Evolutionary conservation across 2,113 vertebrate species (phyloP), one percentile per base, ranked within the genome.

Genomic region (Malurus cyaneus): DNA sequence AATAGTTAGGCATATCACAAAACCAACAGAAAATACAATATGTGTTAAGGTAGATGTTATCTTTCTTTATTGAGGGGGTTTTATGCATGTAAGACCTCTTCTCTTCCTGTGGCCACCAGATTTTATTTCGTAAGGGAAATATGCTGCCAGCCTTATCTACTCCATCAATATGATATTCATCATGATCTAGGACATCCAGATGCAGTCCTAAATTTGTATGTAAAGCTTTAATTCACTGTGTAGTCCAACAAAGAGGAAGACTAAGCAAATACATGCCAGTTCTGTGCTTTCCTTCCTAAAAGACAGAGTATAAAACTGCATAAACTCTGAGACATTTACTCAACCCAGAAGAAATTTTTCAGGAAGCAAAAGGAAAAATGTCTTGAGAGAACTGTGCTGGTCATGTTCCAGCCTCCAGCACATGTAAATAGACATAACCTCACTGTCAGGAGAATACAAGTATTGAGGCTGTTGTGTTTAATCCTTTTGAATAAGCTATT

Each of bases 401-500:
- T 86, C 50, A 12, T 53, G 31, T 79, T 94, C 93, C 92, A 95
- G 73, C 36, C 67, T 67, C 69, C 72, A 79, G 28, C 56, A 83
- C 57, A 91, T 46, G 72, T 92, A 94, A 96, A 97, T 65, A 94
- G 71, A 89, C 92, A 90, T 73, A 89, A 74, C 89, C 74, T 92
- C 88, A 81, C 61, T 84, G 46, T 73, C 84, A 94, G 88, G 67
- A 94, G 81, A 82, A 94, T 56, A 80, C 46, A 80, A 46, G 86
- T 54, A 95, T 50, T 31, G 88, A 88, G 50, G 26, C 46, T 83
- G 88, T 61, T 71, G 89, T 91, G 36, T 93, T 95, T 91, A 93
- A 86, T 88, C 72, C 47, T 76, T 91, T 96, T 93, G 72, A 96
- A 96, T 92, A 92, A 92, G 34, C 74, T 85, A 93, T 94, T 96